Base-by-base conservation (phyloP, 1,140 invertebrate genomes). In the Drosophila insularis region DNA sequence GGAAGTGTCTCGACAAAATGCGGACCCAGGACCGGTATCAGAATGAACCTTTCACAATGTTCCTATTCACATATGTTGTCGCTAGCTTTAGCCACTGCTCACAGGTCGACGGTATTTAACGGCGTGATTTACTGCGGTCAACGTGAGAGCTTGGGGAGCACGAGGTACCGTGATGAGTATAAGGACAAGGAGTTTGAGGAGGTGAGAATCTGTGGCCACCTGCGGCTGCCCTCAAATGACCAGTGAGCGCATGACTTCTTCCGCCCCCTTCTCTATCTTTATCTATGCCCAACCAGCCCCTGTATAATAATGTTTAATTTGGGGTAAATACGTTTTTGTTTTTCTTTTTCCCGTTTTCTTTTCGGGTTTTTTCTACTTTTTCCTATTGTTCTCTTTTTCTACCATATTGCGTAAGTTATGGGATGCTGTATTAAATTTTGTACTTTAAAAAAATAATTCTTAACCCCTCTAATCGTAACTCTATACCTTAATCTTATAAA, bases 41-140 rank as follows among this genome's bases (percentile, higher is more conserved):
- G 60, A 65, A 50, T 67, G 74, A 66, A 62, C 71, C 77, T 70
- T 31, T 76, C 62, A 70, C 59, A 50, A 50, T 50, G 11, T 21
- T 21, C n/a, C 43, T 56, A 60, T 70, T 76, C 74, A 77, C 74
- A 77, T 77, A 77, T 76, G 73, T 37, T 60, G 55, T 17, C 31
- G 60, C 27, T 54, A 59, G 59, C 46, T 13, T 14, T n/a, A 23
- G 43, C 55, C 54, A 50, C 68, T 81, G 78, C 63, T 69, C 81
- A 81, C 73, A 64, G 78, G 81, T 78, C 71, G 68, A 58, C 72
- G 84, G 77, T 76, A 89, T 89, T 89, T 89, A 89, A 87, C 84
- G 77, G 74, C 84, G 89, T 91, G 89, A 91, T 91, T 91, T 91
- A 91, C 89, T 89, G 89, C 89, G 89, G 89, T 90, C 81, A 87